These are phyloP conservation scores for Hippopotamyrus pictus DNA, from an alignment of 2,797 vertebrate species.

Conservation along the genomic window DNA sequence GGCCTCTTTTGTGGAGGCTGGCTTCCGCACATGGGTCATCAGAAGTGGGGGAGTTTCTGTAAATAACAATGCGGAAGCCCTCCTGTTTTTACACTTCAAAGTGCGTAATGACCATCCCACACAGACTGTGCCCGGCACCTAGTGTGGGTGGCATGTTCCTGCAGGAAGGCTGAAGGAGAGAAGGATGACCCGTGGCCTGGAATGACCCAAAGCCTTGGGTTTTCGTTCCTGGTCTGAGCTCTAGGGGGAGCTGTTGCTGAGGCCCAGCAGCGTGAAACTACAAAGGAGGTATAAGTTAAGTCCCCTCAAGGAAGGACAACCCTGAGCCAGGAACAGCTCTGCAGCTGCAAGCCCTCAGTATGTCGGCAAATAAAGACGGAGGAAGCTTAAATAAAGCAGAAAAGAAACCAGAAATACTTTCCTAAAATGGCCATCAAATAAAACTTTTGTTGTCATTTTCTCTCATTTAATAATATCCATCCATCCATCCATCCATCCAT, in stretches of 20 bases:
- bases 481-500: background rate
- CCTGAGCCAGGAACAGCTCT: background rate
- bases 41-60: slow-evolving; percentile 6
- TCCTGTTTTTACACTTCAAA: background rate
- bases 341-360: background rate
- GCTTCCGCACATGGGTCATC: background rate
- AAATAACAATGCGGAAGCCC: background rate
- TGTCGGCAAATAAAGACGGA: background rate
- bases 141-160: background rate
- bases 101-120: background rate
- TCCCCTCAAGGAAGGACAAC: background rate
- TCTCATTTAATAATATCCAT: background rate
- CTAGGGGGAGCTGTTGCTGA: background rate
- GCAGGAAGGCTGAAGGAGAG: background rate
- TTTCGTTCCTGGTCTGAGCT: background rate
- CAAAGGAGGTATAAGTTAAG: background rate
- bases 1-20: background rate
- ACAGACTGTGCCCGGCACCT: background rate
- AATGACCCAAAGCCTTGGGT: background rate
- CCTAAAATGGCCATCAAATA: background rate
- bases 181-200: background rate
- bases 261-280: background rate
- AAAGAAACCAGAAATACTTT: background rate
- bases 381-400: background rate
- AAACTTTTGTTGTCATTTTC: background rate